Evolutionary conservation across 1,140 invertebrate genomes (phyloP), one percentile per base, ranked within the genome.

Genomic region (Parasteatoda tepidariorum): DNA sequence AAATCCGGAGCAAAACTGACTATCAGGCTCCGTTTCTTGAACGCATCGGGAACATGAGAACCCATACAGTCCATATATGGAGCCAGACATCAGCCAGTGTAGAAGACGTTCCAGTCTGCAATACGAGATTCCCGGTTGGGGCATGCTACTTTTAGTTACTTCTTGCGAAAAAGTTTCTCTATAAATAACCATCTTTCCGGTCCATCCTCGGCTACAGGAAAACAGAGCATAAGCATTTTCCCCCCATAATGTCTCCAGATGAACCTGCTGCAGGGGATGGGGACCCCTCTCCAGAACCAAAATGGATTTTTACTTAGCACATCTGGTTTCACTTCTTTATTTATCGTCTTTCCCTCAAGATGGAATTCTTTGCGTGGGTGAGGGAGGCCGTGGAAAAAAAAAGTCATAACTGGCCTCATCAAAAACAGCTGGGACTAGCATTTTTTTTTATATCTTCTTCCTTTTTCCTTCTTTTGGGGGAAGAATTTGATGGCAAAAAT

Each of bases 371-470:
- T 30, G 78, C 78, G 78, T 82, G 78, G 78, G 78, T 61, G 71
- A 41, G 57, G 11, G 66, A 68, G 38, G 34, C 38, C 26, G 57
- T 59, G 71, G 55, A 81, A 48, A 18, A n/a, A n/a, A n/a, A 71
- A 82, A 82, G 78, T 82, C 78, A 82, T 82, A 82, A 82, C 78
- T 82, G 78, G 57, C 78, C 78, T 82, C 78, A 79, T 82, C 54
- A 82, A 71, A 71, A 59, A 70, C 78, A 82, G 78, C 78, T 82
- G 78, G 31, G 38, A 48, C 57, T 70, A 18, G n/a, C 15, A 57
- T 34, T 68, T 68, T 70, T 79, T 73, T 73, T 61, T 24, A 18
- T 26, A 11, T 26, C n/a, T 34, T 62, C 26, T 31, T 38, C 31
- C 30, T 41, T 24, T 33, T n/a, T 28, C 31, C 30, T 31, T 41